Percentiles rank a stretch among this genome's conserved stretches.
These are phyloP conservation scores for Eilema depressum DNA, from an alignment of 2,888 invertebrate genomes.

Conservation along the genomic window DNA sequence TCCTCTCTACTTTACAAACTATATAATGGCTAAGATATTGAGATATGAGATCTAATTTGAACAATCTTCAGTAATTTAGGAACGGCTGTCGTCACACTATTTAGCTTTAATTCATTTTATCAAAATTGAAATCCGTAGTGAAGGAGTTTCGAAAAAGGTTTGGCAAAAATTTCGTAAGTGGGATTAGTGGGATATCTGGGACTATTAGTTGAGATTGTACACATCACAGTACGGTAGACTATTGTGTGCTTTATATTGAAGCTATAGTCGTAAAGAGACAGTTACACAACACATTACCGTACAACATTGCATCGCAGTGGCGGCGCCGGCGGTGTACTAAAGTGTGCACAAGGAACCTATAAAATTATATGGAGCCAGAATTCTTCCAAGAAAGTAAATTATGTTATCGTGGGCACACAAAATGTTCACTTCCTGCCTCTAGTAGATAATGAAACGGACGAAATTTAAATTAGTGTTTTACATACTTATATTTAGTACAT, in stretches of 20 bases:
- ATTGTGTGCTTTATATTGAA: background rate
- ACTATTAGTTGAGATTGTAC: background rate
- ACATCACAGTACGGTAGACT: background rate
- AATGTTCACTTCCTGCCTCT: slow-evolving; percentile 13
- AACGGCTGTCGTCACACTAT: background rate
- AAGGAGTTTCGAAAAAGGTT: background rate
- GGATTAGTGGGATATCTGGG: background rate
- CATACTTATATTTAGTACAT: background rate
- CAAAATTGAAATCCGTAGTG: background rate
- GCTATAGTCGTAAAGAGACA: slow-evolving; percentile 5
- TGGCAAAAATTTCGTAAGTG: background rate
- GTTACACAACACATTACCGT: slow-evolving; percentile 5
- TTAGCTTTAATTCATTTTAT: background rate
- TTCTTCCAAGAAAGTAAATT: slow-evolving; percentile 22
- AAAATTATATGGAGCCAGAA: slow-evolving; percentile 25
- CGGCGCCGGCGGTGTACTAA: slow-evolving; percentile 21
- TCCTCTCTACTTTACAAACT: background rate
- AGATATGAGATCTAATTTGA: too few relatives aligned
- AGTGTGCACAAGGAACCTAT: slow-evolving; percentile 23
- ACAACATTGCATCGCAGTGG: slow-evolving; percentile 8
- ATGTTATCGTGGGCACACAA: slow-evolving; percentile 19
- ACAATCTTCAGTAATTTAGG: background rate
- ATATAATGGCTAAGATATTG: background rate
- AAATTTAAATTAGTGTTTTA: background rate
- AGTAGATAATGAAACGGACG: background rate